These are phyloP conservation scores for Lithosia quadra DNA, from an alignment of 2,888 invertebrate species.

Conservation along the genomic window DNA sequence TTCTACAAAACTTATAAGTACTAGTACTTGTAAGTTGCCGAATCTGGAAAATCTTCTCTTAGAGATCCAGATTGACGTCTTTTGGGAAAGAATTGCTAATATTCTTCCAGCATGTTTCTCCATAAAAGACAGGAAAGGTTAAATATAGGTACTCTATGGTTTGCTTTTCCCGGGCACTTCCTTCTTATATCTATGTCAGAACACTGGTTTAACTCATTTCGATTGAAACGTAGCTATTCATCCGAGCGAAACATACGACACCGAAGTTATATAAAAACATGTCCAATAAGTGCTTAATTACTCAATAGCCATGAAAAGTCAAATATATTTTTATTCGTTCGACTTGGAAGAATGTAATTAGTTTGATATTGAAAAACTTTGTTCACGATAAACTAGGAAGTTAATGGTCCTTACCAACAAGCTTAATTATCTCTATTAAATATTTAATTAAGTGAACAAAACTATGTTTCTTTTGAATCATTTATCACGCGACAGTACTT, in stretches of 20 bases:
- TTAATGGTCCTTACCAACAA: constrained; percentile 4
- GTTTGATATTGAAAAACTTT: background rate
- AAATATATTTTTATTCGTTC: background rate
- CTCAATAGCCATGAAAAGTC: background rate
- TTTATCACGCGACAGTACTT: background rate
- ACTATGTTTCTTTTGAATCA: background rate
- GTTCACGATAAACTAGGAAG: constrained; percentile 2
- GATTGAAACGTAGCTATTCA: too few relatives aligned
- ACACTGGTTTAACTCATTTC: background rate
- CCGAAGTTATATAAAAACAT: background rate
- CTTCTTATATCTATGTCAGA: background rate
- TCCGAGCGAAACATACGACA: too few relatives aligned
- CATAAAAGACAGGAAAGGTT: background rate
- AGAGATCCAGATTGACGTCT: background rate
- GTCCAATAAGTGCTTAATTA: background rate
- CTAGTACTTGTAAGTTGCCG: background rate
- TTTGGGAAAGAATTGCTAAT: background rate
- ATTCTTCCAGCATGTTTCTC: background rate
- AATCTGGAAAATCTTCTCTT: background rate
- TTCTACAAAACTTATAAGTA: background rate
- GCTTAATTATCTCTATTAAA: constrained; percentile 1
- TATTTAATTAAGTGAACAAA: background rate
- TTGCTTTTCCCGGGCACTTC: background rate
- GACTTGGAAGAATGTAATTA: background rate
- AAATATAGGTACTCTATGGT: background rate